phyloP scores from a whole-genome alignment of 2,888 invertebrate species.

The Allygus modestus region DNA sequence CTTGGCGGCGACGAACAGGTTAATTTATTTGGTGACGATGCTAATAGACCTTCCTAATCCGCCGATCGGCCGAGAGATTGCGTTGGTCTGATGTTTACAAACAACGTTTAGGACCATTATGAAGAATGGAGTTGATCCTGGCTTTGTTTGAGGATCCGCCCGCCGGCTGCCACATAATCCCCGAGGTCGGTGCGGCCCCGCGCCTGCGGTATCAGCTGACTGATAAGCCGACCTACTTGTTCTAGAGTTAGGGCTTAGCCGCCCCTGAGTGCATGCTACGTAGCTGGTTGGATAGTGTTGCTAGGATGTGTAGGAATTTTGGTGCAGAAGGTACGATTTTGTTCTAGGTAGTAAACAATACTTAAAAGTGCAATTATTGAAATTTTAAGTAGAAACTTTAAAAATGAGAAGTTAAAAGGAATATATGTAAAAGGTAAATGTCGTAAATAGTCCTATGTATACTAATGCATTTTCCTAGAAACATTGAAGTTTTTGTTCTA shows the following conservation, averaged over 20 bases:
- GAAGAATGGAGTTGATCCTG: slow-evolving; percentile 43
- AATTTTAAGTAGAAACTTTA: too few relatives aligned
- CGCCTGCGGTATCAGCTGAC: not conserved
- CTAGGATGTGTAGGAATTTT: not conserved
- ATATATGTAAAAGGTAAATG: too few relatives aligned
- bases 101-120: slow-evolving; percentile 51
- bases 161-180: slow-evolving; percentile 38
- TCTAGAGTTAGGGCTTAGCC: not conserved
- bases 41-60: slow-evolving; percentile 35
- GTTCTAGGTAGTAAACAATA: too few relatives aligned
- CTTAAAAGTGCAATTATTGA: too few relatives aligned
- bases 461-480: too few relatives aligned
- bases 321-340: not conserved
- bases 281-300: not conserved
- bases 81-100: slow-evolving; percentile 18
- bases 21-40: slow-evolving; percentile 12
- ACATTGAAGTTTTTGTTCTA: too few relatives aligned
- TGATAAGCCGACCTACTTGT: not conserved
- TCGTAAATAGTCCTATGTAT: too few relatives aligned
- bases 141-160: slow-evolving; percentile 44
- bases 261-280: not conserved
- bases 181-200: not conserved
- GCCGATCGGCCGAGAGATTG: slow-evolving; percentile 20
- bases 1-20: not conserved
- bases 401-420: too few relatives aligned